phyloP scores from a whole-genome alignment of 2,797 vertebrate species.

The Galagoides demidoff region DNA sequence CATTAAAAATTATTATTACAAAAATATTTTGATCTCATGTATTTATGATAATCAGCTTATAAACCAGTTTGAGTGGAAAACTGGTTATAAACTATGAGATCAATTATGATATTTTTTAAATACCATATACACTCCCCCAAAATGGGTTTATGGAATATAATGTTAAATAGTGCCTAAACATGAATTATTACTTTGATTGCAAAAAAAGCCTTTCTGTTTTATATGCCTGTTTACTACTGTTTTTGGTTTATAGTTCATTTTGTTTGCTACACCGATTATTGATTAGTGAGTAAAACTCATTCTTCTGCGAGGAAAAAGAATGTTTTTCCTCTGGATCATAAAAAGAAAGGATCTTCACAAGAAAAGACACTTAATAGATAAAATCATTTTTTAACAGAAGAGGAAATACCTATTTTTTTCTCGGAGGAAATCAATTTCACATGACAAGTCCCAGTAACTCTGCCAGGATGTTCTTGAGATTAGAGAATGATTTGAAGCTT shows the following conservation, averaged over 20 bases:
- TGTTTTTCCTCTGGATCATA: not conserved
- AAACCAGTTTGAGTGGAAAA: not conserved
- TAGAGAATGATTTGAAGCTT: conserved; percentile 70
- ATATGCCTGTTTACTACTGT: not conserved
- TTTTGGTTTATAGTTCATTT: not conserved
- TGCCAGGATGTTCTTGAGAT: conserved; percentile 63
- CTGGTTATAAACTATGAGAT: not conserved
- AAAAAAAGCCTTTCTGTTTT: not conserved
- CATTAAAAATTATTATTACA: not conserved
- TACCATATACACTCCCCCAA: not conserved
- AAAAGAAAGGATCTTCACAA: conserved; percentile 51
- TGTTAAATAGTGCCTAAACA: not conserved
- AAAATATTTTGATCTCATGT: not conserved
- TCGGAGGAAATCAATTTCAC: conserved; percentile 71
- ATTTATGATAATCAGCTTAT: not conserved
- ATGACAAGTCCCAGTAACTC: conserved; percentile 62
- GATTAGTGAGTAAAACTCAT: not conserved
- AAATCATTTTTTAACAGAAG: conserved; percentile 62
- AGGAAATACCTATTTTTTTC: conserved; percentile 57
- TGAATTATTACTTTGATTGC: not conserved
- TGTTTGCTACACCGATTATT: not conserved
- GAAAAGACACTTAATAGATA: conserved; percentile 59
- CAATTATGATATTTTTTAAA: not conserved
- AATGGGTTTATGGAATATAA: not conserved
- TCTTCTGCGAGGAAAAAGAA: not conserved